These are phyloP conservation scores for Cheilosia impressa DNA, from an alignment of 2,888 invertebrate genomes.

Conservation along the genomic window DNA sequence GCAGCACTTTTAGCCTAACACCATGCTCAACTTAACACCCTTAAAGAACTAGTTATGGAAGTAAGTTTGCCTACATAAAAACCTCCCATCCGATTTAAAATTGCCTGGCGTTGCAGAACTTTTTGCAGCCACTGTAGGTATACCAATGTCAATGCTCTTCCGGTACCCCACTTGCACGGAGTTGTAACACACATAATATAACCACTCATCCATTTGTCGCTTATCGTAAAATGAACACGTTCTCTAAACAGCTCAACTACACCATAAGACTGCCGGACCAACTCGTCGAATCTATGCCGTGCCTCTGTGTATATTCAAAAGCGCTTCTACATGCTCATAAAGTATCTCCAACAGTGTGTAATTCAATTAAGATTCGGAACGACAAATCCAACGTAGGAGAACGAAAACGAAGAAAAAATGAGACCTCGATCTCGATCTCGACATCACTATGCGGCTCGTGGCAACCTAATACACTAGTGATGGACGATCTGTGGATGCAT, in stretches of 20 bases:
- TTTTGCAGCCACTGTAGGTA: too few species aligned
- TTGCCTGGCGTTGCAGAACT: too few species aligned
- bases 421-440: neutral
- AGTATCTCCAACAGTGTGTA: conserved; percentile 43
- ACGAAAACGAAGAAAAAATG: neutral
- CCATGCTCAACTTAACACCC: too few species aligned
- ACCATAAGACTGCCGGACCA: too few species aligned
- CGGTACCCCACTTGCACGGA: too few species aligned
- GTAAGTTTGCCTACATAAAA: too few species aligned
- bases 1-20: too few species aligned
- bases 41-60: too few species aligned
- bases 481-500: conserved; percentile 53
- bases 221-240: neutral
- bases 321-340: conserved; percentile 48
- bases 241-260: conserved; percentile 4
- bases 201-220: conserved; percentile 11
- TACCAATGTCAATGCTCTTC: too few species aligned
- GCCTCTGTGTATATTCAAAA: neutral
- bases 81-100: too few species aligned
- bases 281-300: too few species aligned
- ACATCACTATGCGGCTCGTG: conserved; percentile 30
- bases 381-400: conserved; percentile 24
- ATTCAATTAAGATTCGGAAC: conserved; percentile 66
- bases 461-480: conserved; percentile 35
- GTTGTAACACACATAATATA: too few species aligned